Conservation (phyloP, 2,113 vertebrate genomes). For the Platichthys flesus region DNA sequence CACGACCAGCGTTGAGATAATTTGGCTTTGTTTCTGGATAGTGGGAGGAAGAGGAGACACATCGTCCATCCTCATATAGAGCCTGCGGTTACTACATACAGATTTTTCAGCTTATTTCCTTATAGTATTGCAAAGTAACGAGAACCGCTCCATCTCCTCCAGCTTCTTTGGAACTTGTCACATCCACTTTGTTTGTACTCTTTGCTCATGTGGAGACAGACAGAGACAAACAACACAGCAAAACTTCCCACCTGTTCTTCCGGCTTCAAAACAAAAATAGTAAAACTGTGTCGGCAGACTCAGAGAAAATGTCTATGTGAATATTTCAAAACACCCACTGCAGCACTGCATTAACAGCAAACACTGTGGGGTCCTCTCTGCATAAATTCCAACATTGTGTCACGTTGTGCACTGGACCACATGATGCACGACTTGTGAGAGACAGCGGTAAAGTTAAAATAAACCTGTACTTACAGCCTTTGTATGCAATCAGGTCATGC, state of each 20-base stretch:
- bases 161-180: slow-evolving; percentile 42
- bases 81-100: too few species aligned
- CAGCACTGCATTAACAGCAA: too few species aligned
- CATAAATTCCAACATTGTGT: not conserved
- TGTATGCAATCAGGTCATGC: slow-evolving; percentile 46
- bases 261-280: slow-evolving; percentile 23
- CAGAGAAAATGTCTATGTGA: not conserved
- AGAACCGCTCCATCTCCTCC: slow-evolving; percentile 7
- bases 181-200: slow-evolving; percentile 19
- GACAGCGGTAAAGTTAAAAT: not conserved
- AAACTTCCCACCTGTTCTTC: slow-evolving; percentile 27
- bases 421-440: not conserved
- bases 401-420: not conserved
- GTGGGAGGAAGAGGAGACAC: not conserved
- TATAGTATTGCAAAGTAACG: not conserved
- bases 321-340: slow-evolving; percentile 8
- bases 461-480: slow-evolving; percentile 1
- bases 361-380: too few species aligned
- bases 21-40: not conserved
- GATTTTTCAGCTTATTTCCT: too few species aligned
- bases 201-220: slow-evolving; percentile 13
- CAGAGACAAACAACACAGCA: slow-evolving; percentile 19
- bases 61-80: not conserved
- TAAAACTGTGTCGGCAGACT: slow-evolving; percentile 6
- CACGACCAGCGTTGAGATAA: too few species aligned